Base-by-base conservation (phyloP, 1,140 invertebrate species). In the Cylas formicarius region DNA sequence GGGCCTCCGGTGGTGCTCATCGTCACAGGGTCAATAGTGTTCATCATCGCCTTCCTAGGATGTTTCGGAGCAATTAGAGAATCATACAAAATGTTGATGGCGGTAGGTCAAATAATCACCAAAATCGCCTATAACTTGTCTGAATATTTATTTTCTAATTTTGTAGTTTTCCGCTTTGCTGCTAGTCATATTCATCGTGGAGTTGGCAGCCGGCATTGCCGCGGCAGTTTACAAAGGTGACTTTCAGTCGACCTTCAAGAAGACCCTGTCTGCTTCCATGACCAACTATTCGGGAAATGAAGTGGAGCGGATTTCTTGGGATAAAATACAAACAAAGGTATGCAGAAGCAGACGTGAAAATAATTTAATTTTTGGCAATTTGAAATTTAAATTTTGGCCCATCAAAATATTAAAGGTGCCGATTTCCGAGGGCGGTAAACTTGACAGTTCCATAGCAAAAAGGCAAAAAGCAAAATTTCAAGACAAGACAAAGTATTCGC, bases 31-130 rank as follows among this genome's bases (percentile, higher is more conserved):
- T 49, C 69, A 3, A 69, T 84, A n/a, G 73, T 83, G 24, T 82
- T 84, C 50, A 50, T 82, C n/a, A 73, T 84, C 24, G 80, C 82
- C 4, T 83, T 82, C 46, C 63, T 84, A 35, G 83, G 83, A 50
- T 86, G 82, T 58, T 85, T 79, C 52, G 83, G 82, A 5, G 81
- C 82, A 5, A 75, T 83, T 24, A 74, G 75, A 49, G 81, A 84
- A 58, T 80, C 75, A 35, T 73, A 76, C 33, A 76, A 73, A 26
- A 68, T 85, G 57, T 61, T 84, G 1, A 69, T 81, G 20, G 77
- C 74, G 9, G 80, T 82, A 63, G 72, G 71, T 65, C 42, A 23
- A 19, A 26, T n/a, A 48, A 16, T 35, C 21, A 35, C 29, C 8
- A 11, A 13, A 31, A 31, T 13, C 5, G 18, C 11, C 18, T n/a